Evolutionary conservation across 2,113 vertebrate genomes (phyloP).

Genomic region (Uropsilus gracilis): DNA sequence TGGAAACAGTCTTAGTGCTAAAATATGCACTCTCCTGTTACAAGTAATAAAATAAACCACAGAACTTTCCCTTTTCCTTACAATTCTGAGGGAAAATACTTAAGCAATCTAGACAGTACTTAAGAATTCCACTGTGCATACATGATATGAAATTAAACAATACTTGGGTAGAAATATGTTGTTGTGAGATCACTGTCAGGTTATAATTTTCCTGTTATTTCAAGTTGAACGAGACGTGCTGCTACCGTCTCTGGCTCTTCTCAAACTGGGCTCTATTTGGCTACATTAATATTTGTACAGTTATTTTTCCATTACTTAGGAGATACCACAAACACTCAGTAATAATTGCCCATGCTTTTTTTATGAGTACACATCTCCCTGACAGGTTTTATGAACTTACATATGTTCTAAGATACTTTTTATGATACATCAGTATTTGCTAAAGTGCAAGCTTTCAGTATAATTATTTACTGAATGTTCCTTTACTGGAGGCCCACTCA

Average conservation of each 20-base stretch:
- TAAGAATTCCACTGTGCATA: slow-evolving; percentile 39
- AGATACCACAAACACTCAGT: slow-evolving; percentile 15
- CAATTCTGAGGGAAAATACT: slow-evolving; percentile 27
- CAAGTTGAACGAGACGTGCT: slow-evolving; percentile 17
- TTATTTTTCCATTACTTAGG: slow-evolving; percentile 30
- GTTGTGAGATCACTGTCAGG: background rate
- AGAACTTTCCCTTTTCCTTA: background rate
- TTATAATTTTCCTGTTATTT: slow-evolving; percentile 46
- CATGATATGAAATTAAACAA: slow-evolving; percentile 31
- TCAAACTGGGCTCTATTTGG: slow-evolving; percentile 53
- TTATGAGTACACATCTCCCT: slow-evolving; percentile 32
- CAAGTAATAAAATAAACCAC: slow-evolving; percentile 33
- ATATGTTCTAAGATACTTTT: slow-evolving; percentile 48
- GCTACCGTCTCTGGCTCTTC: background rate
- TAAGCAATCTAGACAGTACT: slow-evolving; percentile 1
- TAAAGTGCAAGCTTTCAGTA: slow-evolving; percentile 18
- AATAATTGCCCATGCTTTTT: background rate
- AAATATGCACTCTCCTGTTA: slow-evolving; percentile 16
- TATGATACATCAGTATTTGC: slow-evolving; percentile 11
- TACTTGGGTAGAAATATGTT: background rate
- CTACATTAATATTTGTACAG: slow-evolving; percentile 48
- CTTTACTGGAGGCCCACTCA: background rate
- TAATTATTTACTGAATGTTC: slow-evolving; percentile 42
- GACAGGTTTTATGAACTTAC: slow-evolving; percentile 58
- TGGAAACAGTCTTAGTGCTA: background rate